These are phyloP conservation scores for Craseonycteris thonglongyai DNA, from an alignment of 2,113 vertebrate genomes.

Conservation along the genomic window DNA sequence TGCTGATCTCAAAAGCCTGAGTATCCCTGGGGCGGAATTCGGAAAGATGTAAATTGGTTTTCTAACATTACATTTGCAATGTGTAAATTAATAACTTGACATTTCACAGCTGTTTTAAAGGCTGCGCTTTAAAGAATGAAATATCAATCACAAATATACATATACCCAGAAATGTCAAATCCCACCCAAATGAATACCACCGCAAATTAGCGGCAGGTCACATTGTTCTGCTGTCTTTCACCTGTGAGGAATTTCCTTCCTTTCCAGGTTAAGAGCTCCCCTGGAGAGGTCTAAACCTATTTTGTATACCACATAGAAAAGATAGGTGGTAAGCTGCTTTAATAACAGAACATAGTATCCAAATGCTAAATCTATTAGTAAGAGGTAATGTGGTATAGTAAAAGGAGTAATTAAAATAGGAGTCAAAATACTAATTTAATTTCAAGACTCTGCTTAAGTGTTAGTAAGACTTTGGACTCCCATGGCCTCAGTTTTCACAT, in stretches of 20 bases:
- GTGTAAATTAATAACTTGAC: slow-evolving; percentile 75
- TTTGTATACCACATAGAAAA: slow-evolving; percentile 58
- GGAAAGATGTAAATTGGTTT: slow-evolving; percentile 62
- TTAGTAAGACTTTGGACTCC: neutral
- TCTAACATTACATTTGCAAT: slow-evolving; percentile 62
- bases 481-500: neutral
- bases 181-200: slow-evolving; percentile 66
- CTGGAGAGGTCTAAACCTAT: slow-evolving; percentile 52
- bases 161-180: slow-evolving; percentile 72
- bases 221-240: slow-evolving; percentile 58
- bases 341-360: slow-evolving; percentile 53
- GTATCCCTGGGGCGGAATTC: slow-evolving; percentile 57
- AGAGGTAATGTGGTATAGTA: neutral
- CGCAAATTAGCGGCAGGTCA: slow-evolving; percentile 58
- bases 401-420: slow-evolving; percentile 13
- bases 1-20: slow-evolving; percentile 54
- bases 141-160: slow-evolving; percentile 74
- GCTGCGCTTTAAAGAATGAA: slow-evolving; percentile 67
- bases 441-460: neutral
- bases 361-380: slow-evolving; percentile 47
- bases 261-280: slow-evolving; percentile 64
- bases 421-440: neutral
- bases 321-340: slow-evolving; percentile 55
- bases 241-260: slow-evolving; percentile 47
- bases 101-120: slow-evolving; percentile 75